Base-by-base conservation (phyloP, 2,797 vertebrate species). In the Ceryle rudis region DNA sequence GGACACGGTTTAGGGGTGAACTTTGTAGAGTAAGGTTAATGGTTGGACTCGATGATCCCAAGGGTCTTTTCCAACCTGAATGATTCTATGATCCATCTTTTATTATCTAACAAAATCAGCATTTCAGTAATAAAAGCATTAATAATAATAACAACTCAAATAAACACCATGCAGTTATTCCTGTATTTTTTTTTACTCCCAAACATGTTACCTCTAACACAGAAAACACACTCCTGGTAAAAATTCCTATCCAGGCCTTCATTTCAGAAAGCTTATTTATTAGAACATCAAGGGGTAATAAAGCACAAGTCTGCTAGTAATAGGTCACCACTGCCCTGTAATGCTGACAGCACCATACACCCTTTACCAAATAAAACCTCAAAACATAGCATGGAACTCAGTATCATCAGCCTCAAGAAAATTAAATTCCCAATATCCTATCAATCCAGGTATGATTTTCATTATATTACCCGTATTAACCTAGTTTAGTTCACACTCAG, bases 271-370 rank as follows among this genome's bases (percentile, higher is more conserved):
- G 37, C 7, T 10, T 31, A 5, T 64, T 65, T 39, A 35, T 15
- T 47, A 26, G 18, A 69, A 57, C 14, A 65, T 54, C 8, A 29
- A 85, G 10, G 9, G 14, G 6, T n/a, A 77, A 39, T 5, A 37
- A 55, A 62, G 20, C 22, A 20, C 0, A 3, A 67, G 28, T 21
- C 65, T 81, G 31, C 29, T 23, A 57, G 5, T 15, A 81, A 74
- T 0, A 61, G 33, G 44, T 55, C 18, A 12, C 57, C 31, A 23
- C 0, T 0, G n/a, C 31, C 35, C 25, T 4, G 1, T 19, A 47
- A 60, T 0, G 3, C 0, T 37, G 17, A 60, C 0, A 1, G 37
- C 29, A 70, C 37, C 47, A 14, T 2, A 20, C 0, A 5, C 11
- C 12, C 12, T 20, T 58, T 71, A 55, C 22, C 28, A 81, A 39